These are phyloP conservation scores for Hyles vespertilio DNA, from an alignment of 1,140 invertebrate genomes.

Conservation along the genomic window DNA sequence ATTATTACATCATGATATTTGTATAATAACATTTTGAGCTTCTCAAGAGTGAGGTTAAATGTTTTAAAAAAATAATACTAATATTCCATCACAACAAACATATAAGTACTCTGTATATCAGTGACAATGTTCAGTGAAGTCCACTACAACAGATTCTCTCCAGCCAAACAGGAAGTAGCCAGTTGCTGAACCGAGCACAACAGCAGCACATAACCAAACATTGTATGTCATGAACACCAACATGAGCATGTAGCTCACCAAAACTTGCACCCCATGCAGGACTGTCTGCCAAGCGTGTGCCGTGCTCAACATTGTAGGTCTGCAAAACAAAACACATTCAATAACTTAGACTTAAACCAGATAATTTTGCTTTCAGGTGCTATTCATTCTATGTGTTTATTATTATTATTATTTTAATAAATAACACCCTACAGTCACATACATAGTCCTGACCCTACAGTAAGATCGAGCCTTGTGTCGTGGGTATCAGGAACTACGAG, in stretches of 20 bases:
- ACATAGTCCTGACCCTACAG: no score
- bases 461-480: no score
- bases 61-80: slow-evolving; percentile 53
- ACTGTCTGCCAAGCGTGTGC: slow-evolving; percentile 91
- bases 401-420: no score
- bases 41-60: slow-evolving; percentile 46
- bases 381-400: no score
- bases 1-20: slow-evolving; percentile 42
- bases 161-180: slow-evolving; percentile 97
- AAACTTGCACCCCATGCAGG: slow-evolving; percentile 89
- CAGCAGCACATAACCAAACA: slow-evolving; percentile 92
- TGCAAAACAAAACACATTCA: slow-evolving; percentile 52
- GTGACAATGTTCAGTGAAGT: slow-evolving; percentile 97
- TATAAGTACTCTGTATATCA: slow-evolving; percentile 61
- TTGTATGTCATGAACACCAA: slow-evolving; percentile 99
- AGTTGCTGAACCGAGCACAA: slow-evolving; percentile 91
- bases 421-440: no score
- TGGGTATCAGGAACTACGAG: no score
- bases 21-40: slow-evolving; percentile 45
- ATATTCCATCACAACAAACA: slow-evolving; percentile 22
- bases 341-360: no score
- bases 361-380: no score
- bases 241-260: slow-evolving; percentile 95
- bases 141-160: slow-evolving; percentile 93
- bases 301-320: slow-evolving; percentile 86